These are phyloP conservation scores for Sebastiscus albofasciatus DNA, from an alignment of 2,797 vertebrate species.

Conservation along the genomic window DNA sequence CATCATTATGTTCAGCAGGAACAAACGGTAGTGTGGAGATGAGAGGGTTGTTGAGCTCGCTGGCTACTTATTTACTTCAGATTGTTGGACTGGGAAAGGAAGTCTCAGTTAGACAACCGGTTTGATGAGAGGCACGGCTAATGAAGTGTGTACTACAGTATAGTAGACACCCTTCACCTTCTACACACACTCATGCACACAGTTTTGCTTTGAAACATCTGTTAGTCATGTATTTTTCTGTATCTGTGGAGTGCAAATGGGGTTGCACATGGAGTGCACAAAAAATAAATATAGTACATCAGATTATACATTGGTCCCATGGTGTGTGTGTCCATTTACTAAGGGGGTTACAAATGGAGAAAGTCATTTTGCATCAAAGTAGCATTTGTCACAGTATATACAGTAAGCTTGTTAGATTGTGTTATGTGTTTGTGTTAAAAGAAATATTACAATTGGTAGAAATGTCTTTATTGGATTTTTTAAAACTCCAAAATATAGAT, in stretches of 20 bases:
- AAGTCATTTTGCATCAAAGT: slow-evolving; percentile 4
- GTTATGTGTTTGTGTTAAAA: not conserved
- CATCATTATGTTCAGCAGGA: slow-evolving; percentile 56
- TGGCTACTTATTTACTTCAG: slow-evolving; percentile 34
- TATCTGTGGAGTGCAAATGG: not conserved
- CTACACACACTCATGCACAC: not conserved
- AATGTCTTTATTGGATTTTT: not conserved
- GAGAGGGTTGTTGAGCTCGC: slow-evolving; percentile 32
- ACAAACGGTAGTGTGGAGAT: slow-evolving; percentile 12
- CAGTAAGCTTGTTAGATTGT: not conserved
- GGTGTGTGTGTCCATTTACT: not conserved
- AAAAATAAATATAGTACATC: not conserved
- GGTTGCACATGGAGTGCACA: not conserved
- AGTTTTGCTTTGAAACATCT: not conserved
- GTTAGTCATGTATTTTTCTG: not conserved
- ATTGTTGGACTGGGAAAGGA: slow-evolving; percentile 29
- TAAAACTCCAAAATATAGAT: not conserved
- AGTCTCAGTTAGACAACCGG: slow-evolving; percentile 3
- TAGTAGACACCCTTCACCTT: not conserved
- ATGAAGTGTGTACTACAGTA: slow-evolving; percentile 29
- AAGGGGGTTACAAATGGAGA: not conserved
- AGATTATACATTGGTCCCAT: not conserved
- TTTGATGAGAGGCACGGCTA: slow-evolving; percentile 27
- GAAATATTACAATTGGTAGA: not conserved
- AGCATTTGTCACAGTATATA: not conserved